Evolutionary conservation across 2,888 invertebrate genomes (phyloP).

Genomic region (Caenorhabditis parvicauda): DNA sequence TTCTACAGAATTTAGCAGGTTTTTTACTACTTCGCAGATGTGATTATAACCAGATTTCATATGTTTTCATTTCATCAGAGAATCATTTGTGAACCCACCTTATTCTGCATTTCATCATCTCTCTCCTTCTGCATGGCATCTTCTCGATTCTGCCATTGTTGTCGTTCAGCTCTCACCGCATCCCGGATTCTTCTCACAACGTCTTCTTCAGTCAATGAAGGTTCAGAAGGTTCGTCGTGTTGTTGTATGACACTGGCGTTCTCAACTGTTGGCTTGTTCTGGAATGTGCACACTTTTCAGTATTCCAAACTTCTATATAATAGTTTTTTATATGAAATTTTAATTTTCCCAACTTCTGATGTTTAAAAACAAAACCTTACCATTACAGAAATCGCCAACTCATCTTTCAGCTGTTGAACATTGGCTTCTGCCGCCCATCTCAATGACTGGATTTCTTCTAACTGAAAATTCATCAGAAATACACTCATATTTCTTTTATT

Average conservation of each 20-base stretch:
- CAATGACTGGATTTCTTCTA: constrained; percentile 11
- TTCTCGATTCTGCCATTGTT: constrained; percentile 18
- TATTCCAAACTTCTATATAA: neutral
- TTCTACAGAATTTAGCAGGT: no score
- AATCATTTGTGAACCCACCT: constrained; percentile 1
- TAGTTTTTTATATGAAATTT: neutral
- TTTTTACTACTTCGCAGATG: no score
- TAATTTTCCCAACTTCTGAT: neutral
- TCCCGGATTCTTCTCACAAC: constrained; percentile 20
- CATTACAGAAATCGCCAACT: constrained; percentile 7
- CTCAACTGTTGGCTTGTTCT: neutral
- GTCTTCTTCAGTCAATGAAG: constrained; percentile 25
- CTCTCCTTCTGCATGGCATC: constrained; percentile 16
- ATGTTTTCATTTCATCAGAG: no score
- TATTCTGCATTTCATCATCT: constrained; percentile 19
- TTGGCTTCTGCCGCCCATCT: constrained; percentile 7
- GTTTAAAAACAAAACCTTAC: neutral
- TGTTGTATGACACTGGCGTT: neutral
- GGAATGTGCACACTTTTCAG: neutral
- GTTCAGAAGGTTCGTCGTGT: neutral
- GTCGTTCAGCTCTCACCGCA: constrained; percentile 16
- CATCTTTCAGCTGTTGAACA: constrained; percentile 15
- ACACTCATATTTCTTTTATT: neutral
- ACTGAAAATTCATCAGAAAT: neutral
- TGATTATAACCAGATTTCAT: no score